A percentile compares a stretch with the other conserved stretches of the same genome.
Conservation (phyloP, 2,113 vertebrate species). For the Leptocoma aspasia region DNA sequence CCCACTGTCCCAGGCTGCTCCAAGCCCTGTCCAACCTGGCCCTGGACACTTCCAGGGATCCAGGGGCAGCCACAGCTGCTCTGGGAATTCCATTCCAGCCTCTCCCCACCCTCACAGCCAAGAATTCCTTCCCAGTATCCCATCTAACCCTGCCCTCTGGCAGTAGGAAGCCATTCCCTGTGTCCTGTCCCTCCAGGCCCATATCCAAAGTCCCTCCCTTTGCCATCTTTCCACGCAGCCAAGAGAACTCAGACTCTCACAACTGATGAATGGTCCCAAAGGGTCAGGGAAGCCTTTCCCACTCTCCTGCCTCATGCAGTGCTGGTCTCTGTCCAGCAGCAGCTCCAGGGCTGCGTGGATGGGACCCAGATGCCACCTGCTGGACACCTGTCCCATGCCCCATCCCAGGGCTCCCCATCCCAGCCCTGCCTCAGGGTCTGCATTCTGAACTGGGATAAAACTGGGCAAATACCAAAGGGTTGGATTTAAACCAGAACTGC, state of each 20-base stretch:
- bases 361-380: constrained; percentile 27
- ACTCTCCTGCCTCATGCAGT: not conserved
- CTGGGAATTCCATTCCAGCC: not conserved
- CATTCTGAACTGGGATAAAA: not conserved
- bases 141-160: not conserved
- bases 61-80: not conserved
- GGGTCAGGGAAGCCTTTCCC: not conserved
- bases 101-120: not conserved
- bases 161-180: not conserved
- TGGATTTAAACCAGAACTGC: not conserved
- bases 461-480: not conserved
- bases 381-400: not conserved
- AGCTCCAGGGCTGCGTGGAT: rapidly evolving
- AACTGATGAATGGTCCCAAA: rapidly evolving
- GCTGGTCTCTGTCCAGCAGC: not conserved
- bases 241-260: not conserved
- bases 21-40: not conserved
- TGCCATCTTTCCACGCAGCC: not conserved
- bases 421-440: not conserved
- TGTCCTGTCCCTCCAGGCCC: not conserved
- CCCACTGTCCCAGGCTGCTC: rapidly evolving
- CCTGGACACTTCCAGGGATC: not conserved
- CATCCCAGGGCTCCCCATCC: not conserved
- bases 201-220: not conserved
- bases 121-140: not conserved